These are phyloP conservation scores for Rhodeus uyekii DNA, from an alignment of 2,797 vertebrate genomes.

Conservation along the genomic window DNA sequence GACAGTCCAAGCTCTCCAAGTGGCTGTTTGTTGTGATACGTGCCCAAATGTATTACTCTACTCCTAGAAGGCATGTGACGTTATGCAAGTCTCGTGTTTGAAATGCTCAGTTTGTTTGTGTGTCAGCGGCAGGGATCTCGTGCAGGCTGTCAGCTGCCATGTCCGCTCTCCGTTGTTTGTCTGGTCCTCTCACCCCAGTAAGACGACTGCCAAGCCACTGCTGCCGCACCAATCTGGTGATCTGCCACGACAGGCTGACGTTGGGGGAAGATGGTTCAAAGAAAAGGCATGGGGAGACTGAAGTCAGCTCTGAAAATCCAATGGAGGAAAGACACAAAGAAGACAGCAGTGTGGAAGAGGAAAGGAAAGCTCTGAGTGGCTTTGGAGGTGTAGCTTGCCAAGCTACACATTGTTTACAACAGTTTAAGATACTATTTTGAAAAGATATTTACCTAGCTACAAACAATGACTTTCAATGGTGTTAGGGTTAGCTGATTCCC, in stretches of 20 bases:
- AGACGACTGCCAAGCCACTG: conserved; percentile 24
- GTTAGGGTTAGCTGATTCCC: neutral
- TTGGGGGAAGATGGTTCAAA: neutral
- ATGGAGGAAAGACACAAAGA: conserved; percentile 14
- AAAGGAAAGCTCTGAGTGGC: neutral
- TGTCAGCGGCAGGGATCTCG: conserved; percentile 28
- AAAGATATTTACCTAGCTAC: neutral
- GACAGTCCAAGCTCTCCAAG: neutral
- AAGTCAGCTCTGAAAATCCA: conserved; percentile 5
- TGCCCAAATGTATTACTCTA: neutral
- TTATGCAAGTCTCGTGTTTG: neutral
- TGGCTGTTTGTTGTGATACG: neutral
- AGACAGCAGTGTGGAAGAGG: neutral
- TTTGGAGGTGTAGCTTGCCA: neutral
- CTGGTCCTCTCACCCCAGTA: conserved; percentile 24
- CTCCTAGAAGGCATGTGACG: conserved; percentile 5
- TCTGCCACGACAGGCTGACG: conserved; percentile 23
- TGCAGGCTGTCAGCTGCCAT: conserved; percentile 45
- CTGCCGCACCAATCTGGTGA: conserved; percentile 29
- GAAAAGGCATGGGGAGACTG: neutral
- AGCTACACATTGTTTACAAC: neutral
- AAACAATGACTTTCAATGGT: neutral
- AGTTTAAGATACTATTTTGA: neutral
- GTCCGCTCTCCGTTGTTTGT: conserved; percentile 32
- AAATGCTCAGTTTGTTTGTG: conserved; percentile 26